A percentile compares a stretch with the other conserved stretches of the same genome.
Conservation (phyloP, 2,113 vertebrate species). For the Aleadryas rufinucha region DNA sequence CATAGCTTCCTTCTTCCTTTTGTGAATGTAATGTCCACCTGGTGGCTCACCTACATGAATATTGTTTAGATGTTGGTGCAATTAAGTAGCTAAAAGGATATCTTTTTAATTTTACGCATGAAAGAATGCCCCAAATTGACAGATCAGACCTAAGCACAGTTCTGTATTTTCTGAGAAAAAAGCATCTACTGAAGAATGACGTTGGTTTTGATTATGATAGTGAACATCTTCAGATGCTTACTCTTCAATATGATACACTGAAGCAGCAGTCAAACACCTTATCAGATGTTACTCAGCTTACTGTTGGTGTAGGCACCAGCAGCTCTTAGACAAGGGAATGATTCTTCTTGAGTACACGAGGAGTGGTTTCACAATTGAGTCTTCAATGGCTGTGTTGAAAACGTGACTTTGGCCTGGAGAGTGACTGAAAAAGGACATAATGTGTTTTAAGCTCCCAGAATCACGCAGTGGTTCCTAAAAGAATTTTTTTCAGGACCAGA, state of each 20-base stretch:
- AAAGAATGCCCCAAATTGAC: neutral
- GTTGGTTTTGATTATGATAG: neutral
- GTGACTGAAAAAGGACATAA: neutral
- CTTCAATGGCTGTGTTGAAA: neutral
- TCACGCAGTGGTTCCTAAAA: neutral
- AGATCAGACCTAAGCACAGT: accelerated
- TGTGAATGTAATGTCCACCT: neutral
- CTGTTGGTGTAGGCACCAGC: neutral
- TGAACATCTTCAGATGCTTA: neutral
- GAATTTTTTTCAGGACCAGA: neutral
- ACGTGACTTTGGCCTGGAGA: neutral
- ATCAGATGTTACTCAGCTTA: neutral
- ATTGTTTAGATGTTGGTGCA: neutral
- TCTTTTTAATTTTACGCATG: accelerated
- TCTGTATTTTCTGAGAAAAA: neutral
- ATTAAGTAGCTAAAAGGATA: neutral
- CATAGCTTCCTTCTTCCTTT: neutral
- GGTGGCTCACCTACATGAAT: neutral
- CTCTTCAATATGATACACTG: neutral
- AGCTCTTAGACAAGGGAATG: neutral
- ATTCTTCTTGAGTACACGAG: neutral
- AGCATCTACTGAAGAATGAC: neutral
- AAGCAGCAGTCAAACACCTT: neutral
- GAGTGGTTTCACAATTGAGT: neutral
- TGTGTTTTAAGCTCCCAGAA: neutral